Conservation (phyloP, 2,888 invertebrate genomes). For the Hoplodrina ambigua region DNA sequence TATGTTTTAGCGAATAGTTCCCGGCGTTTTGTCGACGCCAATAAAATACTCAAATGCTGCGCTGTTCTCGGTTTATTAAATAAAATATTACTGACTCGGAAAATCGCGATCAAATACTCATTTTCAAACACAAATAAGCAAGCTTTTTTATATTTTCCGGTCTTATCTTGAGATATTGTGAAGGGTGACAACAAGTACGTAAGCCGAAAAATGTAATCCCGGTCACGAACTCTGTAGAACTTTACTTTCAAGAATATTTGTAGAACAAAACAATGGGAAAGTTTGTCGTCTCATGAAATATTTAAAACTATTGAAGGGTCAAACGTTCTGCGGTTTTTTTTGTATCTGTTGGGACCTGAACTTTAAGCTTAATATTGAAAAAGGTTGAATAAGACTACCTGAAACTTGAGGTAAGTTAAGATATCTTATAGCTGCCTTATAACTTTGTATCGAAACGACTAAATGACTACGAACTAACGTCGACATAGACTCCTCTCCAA, state of each 20-base stretch:
- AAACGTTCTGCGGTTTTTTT: conserved; percentile 50
- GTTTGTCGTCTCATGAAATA: conserved; percentile 60
- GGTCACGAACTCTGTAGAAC: conserved; percentile 76
- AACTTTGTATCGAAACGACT: background rate
- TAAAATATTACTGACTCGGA: conserved; percentile 33
- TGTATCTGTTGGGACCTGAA: conserved; percentile 41
- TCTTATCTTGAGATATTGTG: conserved; percentile 59
- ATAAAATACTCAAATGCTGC: conserved; percentile 54
- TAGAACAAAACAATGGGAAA: conserved; percentile 69
- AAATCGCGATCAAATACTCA: conserved; percentile 41
- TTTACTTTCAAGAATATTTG: conserved; percentile 68
- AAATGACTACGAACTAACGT: background rate
- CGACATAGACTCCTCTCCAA: conserved; percentile 1
- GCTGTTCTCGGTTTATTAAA: conserved; percentile 52
- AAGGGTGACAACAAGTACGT: conserved; percentile 72
- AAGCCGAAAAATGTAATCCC: conserved; percentile 83
- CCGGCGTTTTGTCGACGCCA: conserved; percentile 55
- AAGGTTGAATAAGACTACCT: conserved; percentile 25
- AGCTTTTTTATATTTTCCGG: conserved; percentile 41
- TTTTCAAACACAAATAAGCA: conserved; percentile 49
- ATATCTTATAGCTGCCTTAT: background rate
- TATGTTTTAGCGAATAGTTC: conserved; percentile 61
- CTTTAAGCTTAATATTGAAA: conserved; percentile 52
- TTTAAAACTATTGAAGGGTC: conserved; percentile 62
- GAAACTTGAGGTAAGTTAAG: conserved; percentile 9